These are phyloP conservation scores for Cyprinodon variegatus DNA, from an alignment of 2,113 vertebrate species.

Conservation along the genomic window DNA sequence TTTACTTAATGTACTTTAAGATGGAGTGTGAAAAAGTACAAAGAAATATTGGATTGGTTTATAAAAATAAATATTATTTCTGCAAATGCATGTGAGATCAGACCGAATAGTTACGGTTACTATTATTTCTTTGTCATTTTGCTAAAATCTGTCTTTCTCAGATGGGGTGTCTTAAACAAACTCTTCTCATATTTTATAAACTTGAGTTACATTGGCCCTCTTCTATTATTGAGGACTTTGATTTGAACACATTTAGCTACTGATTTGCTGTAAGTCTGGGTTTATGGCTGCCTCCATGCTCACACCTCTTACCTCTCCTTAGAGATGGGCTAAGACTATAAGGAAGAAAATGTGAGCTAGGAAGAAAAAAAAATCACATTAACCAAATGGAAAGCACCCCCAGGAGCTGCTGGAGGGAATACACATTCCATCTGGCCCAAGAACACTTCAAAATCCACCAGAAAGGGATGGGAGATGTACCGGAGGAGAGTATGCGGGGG, in stretches of 20 bases:
- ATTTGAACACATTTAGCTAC: slow-evolving; percentile 15
- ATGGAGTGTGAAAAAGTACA: too few species aligned
- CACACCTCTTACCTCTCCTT: slow-evolving; percentile 10
- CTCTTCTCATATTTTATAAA: not conserved
- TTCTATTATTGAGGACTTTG: slow-evolving; percentile 2
- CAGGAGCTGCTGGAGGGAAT: slow-evolving; percentile 48
- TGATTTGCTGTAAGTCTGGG: slow-evolving; percentile 7
- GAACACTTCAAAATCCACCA: slow-evolving; percentile 40
- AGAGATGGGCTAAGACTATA: slow-evolving; percentile 19
- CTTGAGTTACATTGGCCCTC: not conserved
- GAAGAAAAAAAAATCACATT: slow-evolving; percentile 12
- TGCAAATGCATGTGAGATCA: too few species aligned
- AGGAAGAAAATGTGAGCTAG: not conserved
- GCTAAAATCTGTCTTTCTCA: not conserved
- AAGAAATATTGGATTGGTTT: too few species aligned
- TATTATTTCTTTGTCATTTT: not conserved
- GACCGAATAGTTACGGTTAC: not conserved
- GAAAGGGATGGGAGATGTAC: slow-evolving; percentile 44
- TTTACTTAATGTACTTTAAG: too few species aligned
- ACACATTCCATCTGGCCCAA: slow-evolving; percentile 60
- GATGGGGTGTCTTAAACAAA: not conserved
- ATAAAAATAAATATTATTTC: too few species aligned
- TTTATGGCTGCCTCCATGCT: slow-evolving; percentile 23
- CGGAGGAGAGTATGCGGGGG: slow-evolving; percentile 20
- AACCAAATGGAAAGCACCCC: slow-evolving; percentile 39